phyloP scores from a whole-genome alignment of 30 jellyfish, hydroid and myxozoan genomes.

The Hydractinia echinata region DNA sequence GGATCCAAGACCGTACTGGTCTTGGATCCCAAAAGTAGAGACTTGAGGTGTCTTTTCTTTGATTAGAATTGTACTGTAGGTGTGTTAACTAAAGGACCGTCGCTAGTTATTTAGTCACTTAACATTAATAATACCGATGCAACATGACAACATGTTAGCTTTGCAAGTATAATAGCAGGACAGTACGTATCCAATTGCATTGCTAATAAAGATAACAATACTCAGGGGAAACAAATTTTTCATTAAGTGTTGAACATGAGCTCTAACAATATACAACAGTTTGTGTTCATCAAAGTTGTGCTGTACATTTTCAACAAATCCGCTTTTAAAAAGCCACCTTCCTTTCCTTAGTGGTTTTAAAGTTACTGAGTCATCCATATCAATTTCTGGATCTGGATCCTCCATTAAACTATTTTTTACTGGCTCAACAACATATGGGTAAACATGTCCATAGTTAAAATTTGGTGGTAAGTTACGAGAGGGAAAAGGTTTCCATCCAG shows the following conservation, averaged over 20 bases:
- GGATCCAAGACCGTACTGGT: too few species aligned
- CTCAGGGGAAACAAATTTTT: constrained; percentile 6
- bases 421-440: neutral
- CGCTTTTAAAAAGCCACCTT: constrained; percentile 14
- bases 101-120: too few species aligned
- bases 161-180: too few species aligned
- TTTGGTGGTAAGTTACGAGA: too few species aligned
- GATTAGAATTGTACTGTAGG: too few species aligned
- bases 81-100: too few species aligned
- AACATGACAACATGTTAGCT: too few species aligned
- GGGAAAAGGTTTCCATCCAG: too few species aligned
- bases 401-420: neutral
- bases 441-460: constrained; percentile 17
- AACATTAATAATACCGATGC: too few species aligned
- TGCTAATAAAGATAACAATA: neutral
- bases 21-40: too few species aligned
- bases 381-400: neutral
- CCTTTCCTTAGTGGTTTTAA: constrained; percentile 26
- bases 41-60: too few species aligned
- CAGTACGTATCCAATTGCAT: constrained; percentile 24
- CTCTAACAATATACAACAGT: neutral
- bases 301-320: constrained; percentile 27
- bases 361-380: constrained; percentile 10
- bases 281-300: constrained; percentile 18
- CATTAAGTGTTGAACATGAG: constrained; percentile 28